Conservation (phyloP, 2,113 vertebrate genomes). For the Macrotus californicus region DNA sequence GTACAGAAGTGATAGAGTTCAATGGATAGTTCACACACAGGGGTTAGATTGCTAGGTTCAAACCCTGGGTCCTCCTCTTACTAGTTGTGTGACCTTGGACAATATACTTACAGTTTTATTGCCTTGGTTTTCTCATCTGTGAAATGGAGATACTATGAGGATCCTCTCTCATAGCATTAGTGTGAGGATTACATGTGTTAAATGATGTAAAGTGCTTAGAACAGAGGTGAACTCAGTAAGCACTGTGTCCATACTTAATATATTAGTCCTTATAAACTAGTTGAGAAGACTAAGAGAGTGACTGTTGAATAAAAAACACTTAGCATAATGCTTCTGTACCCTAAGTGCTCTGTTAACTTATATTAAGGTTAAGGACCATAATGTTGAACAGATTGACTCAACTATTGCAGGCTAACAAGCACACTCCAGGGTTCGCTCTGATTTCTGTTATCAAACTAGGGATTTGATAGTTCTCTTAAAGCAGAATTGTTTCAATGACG, state of each 20-base stretch:
- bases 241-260: background rate
- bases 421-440: background rate
- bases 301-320: background rate
- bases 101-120: background rate
- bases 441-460: background rate
- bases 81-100: background rate
- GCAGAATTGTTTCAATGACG: background rate
- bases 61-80: background rate
- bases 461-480: background rate
- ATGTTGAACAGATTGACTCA: background rate
- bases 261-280: background rate
- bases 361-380: background rate
- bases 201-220: background rate
- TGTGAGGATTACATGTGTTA: background rate
- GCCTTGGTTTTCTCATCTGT: background rate
- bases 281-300: background rate
- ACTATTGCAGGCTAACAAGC: background rate
- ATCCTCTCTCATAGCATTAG: background rate
- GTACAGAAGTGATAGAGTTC: background rate
- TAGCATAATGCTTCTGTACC: background rate
- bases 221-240: background rate
- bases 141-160: background rate
- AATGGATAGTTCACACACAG: background rate
- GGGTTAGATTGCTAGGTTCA: background rate
- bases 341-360: background rate